Evolutionary conservation across 2,888 invertebrate species (phyloP), one percentile per base, ranked within the genome.

Genomic region (Troilus luridus): DNA sequence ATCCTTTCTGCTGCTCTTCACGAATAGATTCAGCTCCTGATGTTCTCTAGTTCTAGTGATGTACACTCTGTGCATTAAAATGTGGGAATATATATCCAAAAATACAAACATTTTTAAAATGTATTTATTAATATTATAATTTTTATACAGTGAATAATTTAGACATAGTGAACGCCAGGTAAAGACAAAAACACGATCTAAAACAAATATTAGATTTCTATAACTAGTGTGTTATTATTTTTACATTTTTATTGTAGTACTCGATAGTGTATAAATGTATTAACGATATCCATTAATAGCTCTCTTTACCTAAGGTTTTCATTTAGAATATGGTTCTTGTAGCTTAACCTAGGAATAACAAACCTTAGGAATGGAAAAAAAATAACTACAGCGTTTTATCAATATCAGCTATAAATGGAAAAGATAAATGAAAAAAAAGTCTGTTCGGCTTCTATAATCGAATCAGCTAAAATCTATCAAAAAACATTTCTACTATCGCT

Each of bases 241-340:
- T 54, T 90, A 77, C 59, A 77, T 90, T 89, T 89, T 58, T 67
- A 58, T 89, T 77, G 89, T 64, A 64, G 67, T 89, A 89, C n/a
- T 90, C 59, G 90, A 91, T 91, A 85, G 64, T 91, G 92, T 92
- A 92, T 92, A 92, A 92, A 92, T 91, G 91, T 92, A 92, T 91
- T 91, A 92, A 91, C 92, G 91, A 92, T 92, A 89, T 58, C 67
- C 72, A 77, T 72, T 90, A 67, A 64, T 90, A 90, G 90, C 90
- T 90, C 85, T 90, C 67, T 90, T 58, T 58, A 72, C 58, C 90
- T 90, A 90, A 90, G 90, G 90, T 60, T 59, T 88, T 91, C 88
- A 90, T 92, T 92, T 92, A 92, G 92, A 92, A 92, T 92, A 92
- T 92, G 92, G 92, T 92, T 92, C 92, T 92, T 92, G 92, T 92